phyloP scores from a whole-genome alignment of 1,140 invertebrate genomes.

The Tachypleus tridentatus region DNA sequence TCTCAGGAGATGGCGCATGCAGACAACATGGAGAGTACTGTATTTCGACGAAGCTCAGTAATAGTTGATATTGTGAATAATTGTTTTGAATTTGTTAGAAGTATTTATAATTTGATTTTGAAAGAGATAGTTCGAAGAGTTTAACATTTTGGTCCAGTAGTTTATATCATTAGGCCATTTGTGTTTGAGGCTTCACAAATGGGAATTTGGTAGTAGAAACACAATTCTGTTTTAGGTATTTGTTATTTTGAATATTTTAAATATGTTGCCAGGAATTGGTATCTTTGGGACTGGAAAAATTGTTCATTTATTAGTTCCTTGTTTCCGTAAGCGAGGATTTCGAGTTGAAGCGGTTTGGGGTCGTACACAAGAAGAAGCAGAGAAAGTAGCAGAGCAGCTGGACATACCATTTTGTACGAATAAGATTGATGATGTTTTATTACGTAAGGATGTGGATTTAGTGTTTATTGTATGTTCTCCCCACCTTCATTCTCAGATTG shows the following conservation, averaged over 20 bases:
- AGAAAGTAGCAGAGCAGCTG: constrained; percentile 60
- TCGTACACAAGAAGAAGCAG: constrained; percentile 63
- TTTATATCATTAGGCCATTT: too few relatives aligned
- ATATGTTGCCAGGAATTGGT: constrained; percentile 69
- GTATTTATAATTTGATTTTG: too few relatives aligned
- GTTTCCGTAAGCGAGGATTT: constrained; percentile 71
- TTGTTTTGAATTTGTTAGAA: too few relatives aligned
- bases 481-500: constrained; percentile 87
- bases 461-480: constrained; percentile 91
- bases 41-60: too few relatives aligned
- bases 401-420: constrained; percentile 82
- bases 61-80: too few relatives aligned
- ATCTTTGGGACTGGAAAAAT: constrained; percentile 85
- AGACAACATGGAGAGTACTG: too few relatives aligned
- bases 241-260: constrained; percentile 2
- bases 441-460: constrained; percentile 84
- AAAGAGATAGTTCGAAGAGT: too few relatives aligned
- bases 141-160: too few relatives aligned
- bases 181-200: too few relatives aligned
- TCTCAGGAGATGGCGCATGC: too few relatives aligned
- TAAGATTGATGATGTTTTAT: constrained; percentile 89
- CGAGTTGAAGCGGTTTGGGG: constrained; percentile 81
- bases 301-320: constrained; percentile 77
- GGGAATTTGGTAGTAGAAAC: too few relatives aligned
- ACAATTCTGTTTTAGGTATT: too few relatives aligned